Percentiles rank a stretch among this genome's conserved stretches.
Conservation (phyloP, 2,888 invertebrate species). For the Cantharis rufa region DNA sequence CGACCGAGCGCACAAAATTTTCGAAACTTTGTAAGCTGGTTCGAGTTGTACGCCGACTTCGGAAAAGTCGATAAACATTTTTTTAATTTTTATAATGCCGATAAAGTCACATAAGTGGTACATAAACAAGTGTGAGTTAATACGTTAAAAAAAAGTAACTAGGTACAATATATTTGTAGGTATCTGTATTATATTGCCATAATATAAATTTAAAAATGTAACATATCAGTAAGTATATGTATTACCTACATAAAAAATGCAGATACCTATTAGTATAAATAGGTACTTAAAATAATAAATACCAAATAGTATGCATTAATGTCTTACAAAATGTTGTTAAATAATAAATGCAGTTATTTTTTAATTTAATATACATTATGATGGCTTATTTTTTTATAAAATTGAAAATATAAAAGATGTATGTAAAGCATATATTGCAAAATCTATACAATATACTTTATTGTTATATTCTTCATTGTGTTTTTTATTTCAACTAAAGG, state of each 20-base stretch:
- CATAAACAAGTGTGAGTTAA: background rate
- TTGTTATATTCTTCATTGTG: background rate
- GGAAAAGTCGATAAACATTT: background rate
- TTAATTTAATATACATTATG: slow-evolving; percentile 23
- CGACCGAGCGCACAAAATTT: background rate
- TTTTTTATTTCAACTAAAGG: background rate
- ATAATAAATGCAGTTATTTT: slow-evolving; percentile 19
- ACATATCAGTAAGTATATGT: background rate
- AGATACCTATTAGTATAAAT: background rate
- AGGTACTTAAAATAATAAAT: slow-evolving; percentile 6
- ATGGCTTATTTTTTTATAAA: slow-evolving; percentile 27
- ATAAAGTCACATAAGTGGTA: background rate
- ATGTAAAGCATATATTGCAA: slow-evolving; percentile 2
- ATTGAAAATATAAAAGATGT: background rate
- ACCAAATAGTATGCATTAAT: slow-evolving; percentile 2
- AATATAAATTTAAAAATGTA: background rate
- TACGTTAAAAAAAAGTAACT: background rate
- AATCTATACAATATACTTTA: background rate
- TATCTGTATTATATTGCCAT: background rate
- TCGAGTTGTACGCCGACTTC: background rate
- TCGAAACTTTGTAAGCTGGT: background rate
- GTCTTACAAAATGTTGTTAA: slow-evolving; percentile 4
- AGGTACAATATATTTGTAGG: background rate
- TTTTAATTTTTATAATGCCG: background rate
- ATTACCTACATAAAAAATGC: background rate